A percentile compares a stretch with the other conserved stretches of the same genome.
Conservation (phyloP, 2,888 invertebrate genomes). For the Liopterus haemorrhoidalis region DNA sequence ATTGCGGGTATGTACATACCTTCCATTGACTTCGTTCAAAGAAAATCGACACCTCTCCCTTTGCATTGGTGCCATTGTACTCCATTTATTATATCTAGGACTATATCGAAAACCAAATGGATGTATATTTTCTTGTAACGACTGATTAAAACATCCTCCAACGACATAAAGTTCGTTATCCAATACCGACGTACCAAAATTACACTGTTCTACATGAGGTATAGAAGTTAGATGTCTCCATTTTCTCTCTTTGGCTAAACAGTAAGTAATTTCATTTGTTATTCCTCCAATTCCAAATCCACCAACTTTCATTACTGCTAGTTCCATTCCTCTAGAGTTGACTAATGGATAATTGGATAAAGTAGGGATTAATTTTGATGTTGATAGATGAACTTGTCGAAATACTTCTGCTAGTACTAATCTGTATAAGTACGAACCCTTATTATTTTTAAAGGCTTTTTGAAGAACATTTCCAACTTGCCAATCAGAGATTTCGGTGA, state of each 20-base stretch:
- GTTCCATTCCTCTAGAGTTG: constrained; percentile 62
- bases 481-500: constrained; percentile 45
- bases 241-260: constrained; percentile 52
- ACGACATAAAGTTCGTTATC: constrained; percentile 64
- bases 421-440: constrained; percentile 39
- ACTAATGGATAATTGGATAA: constrained; percentile 41
- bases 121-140: constrained; percentile 62
- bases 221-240: constrained; percentile 63
- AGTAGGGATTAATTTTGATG: constrained; percentile 14
- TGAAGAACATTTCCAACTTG: constrained; percentile 37
- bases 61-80: constrained; percentile 61
- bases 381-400: constrained; percentile 31
- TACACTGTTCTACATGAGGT: constrained; percentile 68
- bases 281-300: constrained; percentile 63
- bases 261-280: constrained; percentile 62
- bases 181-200: constrained; percentile 63
- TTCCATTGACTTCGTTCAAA: constrained; percentile 51
- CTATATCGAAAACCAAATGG: constrained; percentile 61
- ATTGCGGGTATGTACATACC: no score
- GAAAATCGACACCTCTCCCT: constrained; percentile 62
- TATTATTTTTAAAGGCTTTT: constrained; percentile 33
- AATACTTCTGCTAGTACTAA: constrained; percentile 43
- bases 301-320: constrained; percentile 62
- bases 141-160: constrained; percentile 67
- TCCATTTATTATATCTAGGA: constrained; percentile 59